Evolutionary conservation across 1,140 invertebrate genomes (phyloP).

Genomic region (Prorops nasuta): DNA sequence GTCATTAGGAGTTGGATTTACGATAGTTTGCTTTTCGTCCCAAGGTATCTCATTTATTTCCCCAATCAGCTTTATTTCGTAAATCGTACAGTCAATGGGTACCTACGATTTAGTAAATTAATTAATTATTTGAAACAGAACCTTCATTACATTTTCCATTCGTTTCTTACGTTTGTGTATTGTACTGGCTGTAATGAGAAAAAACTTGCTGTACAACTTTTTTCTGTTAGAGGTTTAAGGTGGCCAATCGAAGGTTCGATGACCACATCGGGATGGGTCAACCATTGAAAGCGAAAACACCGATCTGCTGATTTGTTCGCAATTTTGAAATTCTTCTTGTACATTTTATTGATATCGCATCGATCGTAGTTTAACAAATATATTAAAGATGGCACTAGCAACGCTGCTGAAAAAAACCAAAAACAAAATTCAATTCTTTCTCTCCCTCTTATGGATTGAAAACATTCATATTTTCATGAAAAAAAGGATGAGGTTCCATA

Average conservation of each 20-base stretch:
- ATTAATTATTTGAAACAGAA: neutral
- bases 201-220: conserved; percentile 35
- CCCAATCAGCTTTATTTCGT: conserved; percentile 23
- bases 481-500: no score
- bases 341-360: conserved; percentile 35
- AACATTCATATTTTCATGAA: no score
- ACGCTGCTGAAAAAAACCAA: neutral
- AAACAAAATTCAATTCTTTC: no score
- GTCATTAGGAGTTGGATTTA: no score
- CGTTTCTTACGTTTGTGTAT: conserved; percentile 25
- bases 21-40: conserved; percentile 34
- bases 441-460: no score
- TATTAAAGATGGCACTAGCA: conserved; percentile 4
- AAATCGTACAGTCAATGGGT: conserved; percentile 25
- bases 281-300: conserved; percentile 39
- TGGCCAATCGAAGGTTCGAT: conserved; percentile 40
- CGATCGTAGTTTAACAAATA: conserved; percentile 34
- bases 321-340: conserved; percentile 33
- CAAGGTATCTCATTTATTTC: neutral
- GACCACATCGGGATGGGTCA: conserved; percentile 23
- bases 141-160: neutral
- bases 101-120: conserved; percentile 16
- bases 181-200: conserved; percentile 20
- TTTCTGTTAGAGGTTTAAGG: conserved; percentile 23
- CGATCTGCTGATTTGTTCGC: conserved; percentile 32